Conservation (phyloP, 2,113 vertebrate genomes). For the Choloepus hoffmanni region DNA sequence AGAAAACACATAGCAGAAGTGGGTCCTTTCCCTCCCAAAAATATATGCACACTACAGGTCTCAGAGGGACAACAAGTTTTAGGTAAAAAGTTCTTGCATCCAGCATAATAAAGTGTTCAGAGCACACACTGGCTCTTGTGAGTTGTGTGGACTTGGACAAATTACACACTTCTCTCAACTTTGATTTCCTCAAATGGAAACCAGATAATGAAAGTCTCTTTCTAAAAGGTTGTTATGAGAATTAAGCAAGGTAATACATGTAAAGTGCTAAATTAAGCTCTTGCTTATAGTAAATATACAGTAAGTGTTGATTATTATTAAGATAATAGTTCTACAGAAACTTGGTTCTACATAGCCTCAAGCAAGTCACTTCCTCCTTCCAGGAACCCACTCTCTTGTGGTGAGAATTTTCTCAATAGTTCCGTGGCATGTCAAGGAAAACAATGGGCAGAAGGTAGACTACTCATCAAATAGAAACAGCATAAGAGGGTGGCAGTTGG, state of each 20-base stretch:
- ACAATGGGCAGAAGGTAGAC: not conserved
- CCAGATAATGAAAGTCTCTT: not conserved
- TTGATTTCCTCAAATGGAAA: not conserved
- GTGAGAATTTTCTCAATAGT: not conserved
- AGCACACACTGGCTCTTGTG: not conserved
- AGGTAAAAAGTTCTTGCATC: not conserved
- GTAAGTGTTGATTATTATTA: not conserved
- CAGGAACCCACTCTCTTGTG: not conserved
- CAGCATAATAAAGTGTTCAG: not conserved
- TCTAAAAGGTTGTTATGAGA: not conserved
- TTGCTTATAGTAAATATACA: not conserved
- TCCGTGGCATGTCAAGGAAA: not conserved
- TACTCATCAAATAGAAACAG: not conserved
- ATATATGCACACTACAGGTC: not conserved
- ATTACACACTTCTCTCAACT: not conserved
- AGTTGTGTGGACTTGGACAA: not conserved
- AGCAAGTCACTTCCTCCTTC: constrained; percentile 7
- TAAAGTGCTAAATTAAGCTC: not conserved
- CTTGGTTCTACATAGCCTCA: not conserved
- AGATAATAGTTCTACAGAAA: not conserved
- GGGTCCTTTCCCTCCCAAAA: not conserved
- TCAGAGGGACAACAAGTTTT: not conserved
- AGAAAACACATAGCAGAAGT: not conserved
- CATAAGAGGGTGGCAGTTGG: not conserved
- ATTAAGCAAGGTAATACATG: not conserved